Evolutionary conservation across 2,113 vertebrate genomes (phyloP), one percentile per base, ranked within the genome.

Genomic region (Actenoides lindsayi): DNA sequence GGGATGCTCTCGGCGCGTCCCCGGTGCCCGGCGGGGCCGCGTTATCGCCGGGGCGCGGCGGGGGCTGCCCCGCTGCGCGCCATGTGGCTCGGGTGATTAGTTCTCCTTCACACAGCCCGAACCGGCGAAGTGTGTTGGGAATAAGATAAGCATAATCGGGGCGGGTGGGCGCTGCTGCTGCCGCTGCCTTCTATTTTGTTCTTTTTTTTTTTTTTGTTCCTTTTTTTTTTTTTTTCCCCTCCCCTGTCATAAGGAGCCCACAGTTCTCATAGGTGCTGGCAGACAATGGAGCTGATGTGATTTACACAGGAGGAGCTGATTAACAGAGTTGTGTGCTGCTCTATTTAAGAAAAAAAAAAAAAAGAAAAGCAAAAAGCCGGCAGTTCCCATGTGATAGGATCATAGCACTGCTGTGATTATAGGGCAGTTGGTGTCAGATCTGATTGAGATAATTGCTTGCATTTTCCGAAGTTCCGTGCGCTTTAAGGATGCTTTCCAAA

Each of bases 281-380:
- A 97, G 97, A 99, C 98, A 98, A 99, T 98, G 96, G 96, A 96
- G 97, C 97, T 98, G 98, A 94, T 98, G 97, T 95, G 98, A 95
- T 96, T 97, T 95, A 91, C 96, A 46, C 83, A 42, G 96, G 95
- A 97, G 95, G 83, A 86, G 94, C 91, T 74, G 94, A 64, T 69
- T 77, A 81, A 53, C 76, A 54, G 73, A 90, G 77, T 69, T 81
- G 59, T 31, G 75, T 39, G 74, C 90, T 39, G 87, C 77, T 92
- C 87, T 67, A 67, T 86, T 91, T 59, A 31, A 37, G 51, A 6
- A 50, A 50, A 50, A 50, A 50, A 50, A 50, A 50, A 50, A 50
- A 42, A 6, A 50, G 23, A 50, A 50, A 50, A 50, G 41, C 10
- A 50, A 50, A 50, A 50, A 63, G 35, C 44, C 56, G 24, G 68